These are phyloP conservation scores for Okapia johnstoni DNA, from an alignment of 2,113 vertebrate species.

Conservation along the genomic window DNA sequence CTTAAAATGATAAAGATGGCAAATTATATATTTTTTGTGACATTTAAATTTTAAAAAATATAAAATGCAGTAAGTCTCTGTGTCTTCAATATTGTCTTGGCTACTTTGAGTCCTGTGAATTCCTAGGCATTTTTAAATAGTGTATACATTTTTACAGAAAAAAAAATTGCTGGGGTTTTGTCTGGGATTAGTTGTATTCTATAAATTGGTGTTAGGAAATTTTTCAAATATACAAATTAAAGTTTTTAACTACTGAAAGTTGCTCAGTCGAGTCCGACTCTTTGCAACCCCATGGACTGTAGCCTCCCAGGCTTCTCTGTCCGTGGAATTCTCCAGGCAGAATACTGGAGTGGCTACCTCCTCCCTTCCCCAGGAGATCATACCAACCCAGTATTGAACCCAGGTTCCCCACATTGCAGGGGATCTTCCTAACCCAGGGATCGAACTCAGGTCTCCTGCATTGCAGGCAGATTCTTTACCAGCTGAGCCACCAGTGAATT, in stretches of 20 bases:
- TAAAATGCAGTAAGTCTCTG: neutral
- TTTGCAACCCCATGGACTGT: neutral
- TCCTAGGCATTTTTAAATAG: neutral
- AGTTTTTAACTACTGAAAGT: neutral
- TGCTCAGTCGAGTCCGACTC: fast-evolving
- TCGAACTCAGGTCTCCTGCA: neutral
- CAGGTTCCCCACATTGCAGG: neutral
- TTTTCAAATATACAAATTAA: neutral
- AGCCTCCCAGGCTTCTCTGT: neutral
- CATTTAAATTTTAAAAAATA: neutral
- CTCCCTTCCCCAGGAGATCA: neutral
- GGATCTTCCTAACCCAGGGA: neutral
- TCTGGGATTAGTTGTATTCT: neutral
- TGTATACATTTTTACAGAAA: neutral
- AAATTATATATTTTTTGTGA: neutral
- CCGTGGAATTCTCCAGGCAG: neutral
- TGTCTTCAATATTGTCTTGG: neutral
- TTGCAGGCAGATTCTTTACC: neutral
- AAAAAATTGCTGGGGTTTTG: neutral
- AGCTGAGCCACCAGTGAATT: fast-evolving
- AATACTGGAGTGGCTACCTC: neutral
- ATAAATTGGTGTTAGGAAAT: neutral
- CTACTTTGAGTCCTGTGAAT: neutral
- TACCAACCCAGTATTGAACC: neutral
- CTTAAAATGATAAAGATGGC: neutral